Evolutionary conservation across 2,797 vertebrate genomes (phyloP).

Genomic region (Tamandua tetradactyla): DNA sequence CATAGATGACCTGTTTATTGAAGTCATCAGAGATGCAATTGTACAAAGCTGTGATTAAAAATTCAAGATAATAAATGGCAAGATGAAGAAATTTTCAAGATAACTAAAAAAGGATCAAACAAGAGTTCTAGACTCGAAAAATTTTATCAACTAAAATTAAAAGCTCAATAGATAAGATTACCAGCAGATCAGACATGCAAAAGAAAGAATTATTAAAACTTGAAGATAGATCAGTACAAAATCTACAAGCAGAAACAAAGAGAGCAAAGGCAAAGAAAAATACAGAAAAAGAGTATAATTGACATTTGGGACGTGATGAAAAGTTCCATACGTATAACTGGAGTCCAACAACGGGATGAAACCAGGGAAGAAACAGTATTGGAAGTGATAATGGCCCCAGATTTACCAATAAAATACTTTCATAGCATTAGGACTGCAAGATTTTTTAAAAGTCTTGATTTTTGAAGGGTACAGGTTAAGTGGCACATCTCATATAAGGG

Average conservation of each 20-base stretch:
- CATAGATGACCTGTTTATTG: not conserved
- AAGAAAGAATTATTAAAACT: constrained; percentile 33
- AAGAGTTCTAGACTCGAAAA: not conserved
- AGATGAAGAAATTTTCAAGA: not conserved
- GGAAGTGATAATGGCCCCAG: too few relatives aligned
- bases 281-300: too few relatives aligned
- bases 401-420: too few relatives aligned
- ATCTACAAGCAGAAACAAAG: not conserved
- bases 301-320: too few relatives aligned
- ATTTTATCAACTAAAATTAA: too few relatives aligned
- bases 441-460: too few relatives aligned
- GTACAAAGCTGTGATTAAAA: not conserved
- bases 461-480: too few relatives aligned
- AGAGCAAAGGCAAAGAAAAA: not conserved
- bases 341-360: too few relatives aligned
- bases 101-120: not conserved
- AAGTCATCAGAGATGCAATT: not conserved
- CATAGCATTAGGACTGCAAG: too few relatives aligned
- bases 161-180: not conserved
- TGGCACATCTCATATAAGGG: too few relatives aligned
- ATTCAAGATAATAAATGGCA: not conserved
- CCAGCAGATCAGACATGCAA: not conserved
- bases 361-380: too few relatives aligned
- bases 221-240: not conserved
- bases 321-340: too few relatives aligned